Percentiles rank a stretch among this genome's conserved stretches.
These are phyloP conservation scores for Coluber constrictor DNA, from an alignment of 2,797 vertebrate species.

Conservation along the genomic window DNA sequence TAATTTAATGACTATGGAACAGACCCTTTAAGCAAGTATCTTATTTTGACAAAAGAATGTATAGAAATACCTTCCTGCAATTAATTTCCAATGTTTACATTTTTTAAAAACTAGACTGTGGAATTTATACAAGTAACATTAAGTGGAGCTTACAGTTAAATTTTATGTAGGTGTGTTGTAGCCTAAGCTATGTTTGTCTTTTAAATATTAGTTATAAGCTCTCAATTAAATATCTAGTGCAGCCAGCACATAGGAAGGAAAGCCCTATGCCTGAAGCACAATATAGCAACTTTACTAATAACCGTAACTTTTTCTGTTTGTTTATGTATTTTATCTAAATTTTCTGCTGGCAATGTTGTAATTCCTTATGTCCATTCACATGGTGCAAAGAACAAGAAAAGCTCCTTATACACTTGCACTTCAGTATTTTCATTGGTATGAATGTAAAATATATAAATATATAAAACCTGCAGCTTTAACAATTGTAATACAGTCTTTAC, in stretches of 20 bases:
- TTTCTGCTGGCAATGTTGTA: conserved; percentile 46
- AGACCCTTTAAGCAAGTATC: conserved; percentile 59
- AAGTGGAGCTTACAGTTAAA: conserved; percentile 65
- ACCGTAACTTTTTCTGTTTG: conserved; percentile 48
- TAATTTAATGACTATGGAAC: conserved; percentile 52
- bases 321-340: conserved; percentile 16
- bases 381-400: conserved; percentile 56
- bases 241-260: conserved; percentile 47
- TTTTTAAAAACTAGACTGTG: conserved; percentile 78
- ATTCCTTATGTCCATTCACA: conserved; percentile 32
- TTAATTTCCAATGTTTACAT: conserved; percentile 82
- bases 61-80: conserved; percentile 73
- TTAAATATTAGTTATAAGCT: conserved; percentile 61
- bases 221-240: conserved; percentile 58
- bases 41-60: conserved; percentile 80
- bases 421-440: conserved; percentile 80
- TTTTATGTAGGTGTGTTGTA: conserved; percentile 62
- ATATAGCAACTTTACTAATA: conserved; percentile 51
- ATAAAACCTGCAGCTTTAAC: conserved; percentile 83
- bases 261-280: conserved; percentile 57
- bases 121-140: conserved; percentile 71
- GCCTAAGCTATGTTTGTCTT: conserved; percentile 63
- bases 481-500: conserved; percentile 86
- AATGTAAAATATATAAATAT: conserved; percentile 88
- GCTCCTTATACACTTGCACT: conserved; percentile 66